phyloP scores from a whole-genome alignment of 2,888 invertebrate species.

The Phania funesta region DNA sequence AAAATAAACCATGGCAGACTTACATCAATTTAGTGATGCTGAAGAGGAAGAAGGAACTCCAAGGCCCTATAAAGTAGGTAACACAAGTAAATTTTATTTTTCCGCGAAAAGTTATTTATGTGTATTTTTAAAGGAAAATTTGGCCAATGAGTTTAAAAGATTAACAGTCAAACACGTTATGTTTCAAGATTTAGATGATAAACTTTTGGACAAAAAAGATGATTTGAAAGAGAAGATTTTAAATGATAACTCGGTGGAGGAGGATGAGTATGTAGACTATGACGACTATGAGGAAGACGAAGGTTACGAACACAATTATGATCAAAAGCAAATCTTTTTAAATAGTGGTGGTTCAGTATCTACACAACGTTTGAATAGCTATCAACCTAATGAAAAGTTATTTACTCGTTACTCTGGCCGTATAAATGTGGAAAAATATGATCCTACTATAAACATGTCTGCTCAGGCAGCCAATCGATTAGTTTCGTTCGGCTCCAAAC shows the following conservation, averaged over 20 bases:
- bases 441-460: constrained; percentile 81
- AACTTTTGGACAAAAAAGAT: constrained; percentile 42
- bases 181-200: constrained; percentile 71
- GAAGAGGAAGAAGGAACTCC: constrained; percentile 75
- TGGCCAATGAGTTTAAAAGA: constrained; percentile 72
- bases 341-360: constrained; percentile 26
- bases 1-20: constrained; percentile 66
- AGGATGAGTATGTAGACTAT: constrained; percentile 65
- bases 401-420: constrained; percentile 89
- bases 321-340: constrained; percentile 66
- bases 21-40: constrained; percentile 79
- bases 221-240: constrained; percentile 66
- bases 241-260: constrained; percentile 51
- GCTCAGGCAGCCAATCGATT: constrained; percentile 87
- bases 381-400: constrained; percentile 90
- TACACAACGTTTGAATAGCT: constrained; percentile 84
- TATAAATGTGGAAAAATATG: constrained; percentile 92
- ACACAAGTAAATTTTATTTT: not conserved
- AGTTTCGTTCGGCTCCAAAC: constrained; percentile 85
- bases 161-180: constrained; percentile 75
- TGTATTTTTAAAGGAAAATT: constrained; percentile 69
- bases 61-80: constrained; percentile 56
- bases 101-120: not conserved
- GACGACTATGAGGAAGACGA: constrained; percentile 77
- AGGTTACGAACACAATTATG: constrained; percentile 76